Base-by-base conservation (phyloP, 2,888 invertebrate genomes). In the Gastracanthus pulcherrimus region DNA sequence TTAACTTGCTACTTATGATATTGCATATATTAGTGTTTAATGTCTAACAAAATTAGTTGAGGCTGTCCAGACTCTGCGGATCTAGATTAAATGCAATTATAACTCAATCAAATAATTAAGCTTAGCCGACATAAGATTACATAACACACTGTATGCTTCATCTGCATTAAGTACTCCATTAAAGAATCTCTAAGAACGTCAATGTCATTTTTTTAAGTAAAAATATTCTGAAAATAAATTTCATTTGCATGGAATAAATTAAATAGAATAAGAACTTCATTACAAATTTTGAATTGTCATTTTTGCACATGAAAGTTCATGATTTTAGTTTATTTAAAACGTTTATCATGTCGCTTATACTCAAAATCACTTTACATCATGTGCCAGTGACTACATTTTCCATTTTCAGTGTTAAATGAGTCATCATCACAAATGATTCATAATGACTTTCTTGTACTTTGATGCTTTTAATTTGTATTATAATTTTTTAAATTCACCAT, bases 21-120 rank as follows among this genome's bases (percentile, higher is more conserved):
- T 41, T 66, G 51, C 36, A 58, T 41, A 71, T 38, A 76, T 41
- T 72, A 76, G 26, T 77, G 67, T 71, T 64, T 79, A 71, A 76
- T 45, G 9, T 23, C 36, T 29, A 76, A 76, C 29, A 66, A 66
- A 72, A 76, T 72, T 74, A 70, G 26, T 74, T 81, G 11, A 60
- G 26, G 29, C 23, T 72, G 19, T 58, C 48, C 45, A 72, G 36
- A 76, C 71, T 60, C 26, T 51, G 31, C 29, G 60, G 71, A 69
- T 71, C 72, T 67, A 64, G 16, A 76, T 71, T 79, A 84, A 84
- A 82, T 80, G 64, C 82, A 85, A 85, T 84, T 86, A 86, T 82
- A 85, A 83, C 80, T 83, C 76, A 76, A 84, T 85, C 80, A 84
- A 86, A 82, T 86, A 83, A 86, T 86, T 86, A 86, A 85, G 82